Percentiles rank a stretch among this genome's conserved stretches.
phyloP scores from a whole-genome alignment of 2,113 vertebrate genomes.

The Elephantulus edwardii region DNA sequence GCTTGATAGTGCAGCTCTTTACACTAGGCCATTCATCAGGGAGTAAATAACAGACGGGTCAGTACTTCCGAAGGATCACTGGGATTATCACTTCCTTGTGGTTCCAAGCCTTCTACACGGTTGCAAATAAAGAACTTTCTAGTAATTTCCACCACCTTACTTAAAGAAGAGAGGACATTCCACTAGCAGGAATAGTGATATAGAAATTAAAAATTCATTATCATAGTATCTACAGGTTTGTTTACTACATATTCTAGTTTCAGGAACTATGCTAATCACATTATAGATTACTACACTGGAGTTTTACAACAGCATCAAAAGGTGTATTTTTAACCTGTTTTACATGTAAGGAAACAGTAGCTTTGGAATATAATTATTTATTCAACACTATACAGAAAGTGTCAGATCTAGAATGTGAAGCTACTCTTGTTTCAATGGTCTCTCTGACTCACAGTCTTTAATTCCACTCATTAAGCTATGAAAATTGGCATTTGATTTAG shows the following conservation, averaged over 20 bases:
- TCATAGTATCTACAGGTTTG: neutral
- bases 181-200: neutral
- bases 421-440: slow-evolving; percentile 27
- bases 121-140: neutral
- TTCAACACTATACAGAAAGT: slow-evolving; percentile 40
- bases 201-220: neutral
- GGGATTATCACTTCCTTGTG: slow-evolving; percentile 1
- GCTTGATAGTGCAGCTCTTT: too few relatives aligned
- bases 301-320: neutral
- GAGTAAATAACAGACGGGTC: neutral
- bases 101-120: neutral
- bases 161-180: slow-evolving; percentile 32
- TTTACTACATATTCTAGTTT: neutral
- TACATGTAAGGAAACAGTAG: neutral
- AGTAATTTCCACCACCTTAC: neutral
- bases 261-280: neutral
- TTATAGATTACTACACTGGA: neutral
- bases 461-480: slow-evolving; percentile 21
- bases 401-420: slow-evolving; percentile 33
- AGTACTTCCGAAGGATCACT: slow-evolving; percentile 46
- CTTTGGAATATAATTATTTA: slow-evolving; percentile 53
- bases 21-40: neutral
- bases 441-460: neutral
- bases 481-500: slow-evolving; percentile 46
- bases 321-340: slow-evolving; percentile 35